These are phyloP conservation scores for Apistogramma diplotaenia DNA, from an alignment of 2,113 vertebrate genomes.

Conservation along the genomic window DNA sequence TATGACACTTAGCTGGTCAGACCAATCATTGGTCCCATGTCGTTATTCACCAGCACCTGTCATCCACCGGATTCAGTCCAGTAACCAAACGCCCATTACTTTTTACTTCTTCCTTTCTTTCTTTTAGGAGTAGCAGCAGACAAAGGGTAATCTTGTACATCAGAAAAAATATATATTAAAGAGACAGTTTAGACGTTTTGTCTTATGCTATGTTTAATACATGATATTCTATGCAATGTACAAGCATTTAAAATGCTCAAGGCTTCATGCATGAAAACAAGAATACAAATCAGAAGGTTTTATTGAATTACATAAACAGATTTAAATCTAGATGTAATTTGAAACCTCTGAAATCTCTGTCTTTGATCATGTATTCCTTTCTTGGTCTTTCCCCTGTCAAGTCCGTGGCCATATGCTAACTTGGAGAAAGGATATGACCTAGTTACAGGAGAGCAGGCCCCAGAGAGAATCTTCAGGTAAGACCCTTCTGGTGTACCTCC, in stretches of 20 bases:
- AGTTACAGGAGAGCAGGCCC: conserved; percentile 94
- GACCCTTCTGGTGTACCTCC: conserved; percentile 31
- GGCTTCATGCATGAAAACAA: neutral
- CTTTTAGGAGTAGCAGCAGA: neutral
- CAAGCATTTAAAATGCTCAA: neutral
- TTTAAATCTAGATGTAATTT: neutral
- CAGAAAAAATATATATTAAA: neutral
- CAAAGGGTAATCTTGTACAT: neutral
- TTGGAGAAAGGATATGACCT: conserved; percentile 95
- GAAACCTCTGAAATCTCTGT: neutral
- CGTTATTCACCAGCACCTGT: conserved; percentile 36
- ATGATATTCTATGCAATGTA: neutral
- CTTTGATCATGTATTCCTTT: neutral
- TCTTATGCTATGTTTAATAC: neutral
- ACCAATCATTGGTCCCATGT: conserved; percentile 23
- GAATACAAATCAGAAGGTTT: neutral
- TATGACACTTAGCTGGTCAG: conserved; percentile 43
- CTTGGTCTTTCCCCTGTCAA: conserved; percentile 48
- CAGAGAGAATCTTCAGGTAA: conserved; percentile 98
- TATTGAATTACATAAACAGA: neutral
- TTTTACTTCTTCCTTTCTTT: neutral
- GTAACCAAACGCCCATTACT: neutral
- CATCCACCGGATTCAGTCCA: conserved; percentile 35
- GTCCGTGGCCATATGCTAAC: conserved; percentile 96
- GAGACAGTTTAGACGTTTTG: neutral